A percentile compares a stretch with the other conserved stretches of the same genome.
phyloP scores from a whole-genome alignment of 2,113 vertebrate genomes.

The Tympanuchus pallidicinctus region DNA sequence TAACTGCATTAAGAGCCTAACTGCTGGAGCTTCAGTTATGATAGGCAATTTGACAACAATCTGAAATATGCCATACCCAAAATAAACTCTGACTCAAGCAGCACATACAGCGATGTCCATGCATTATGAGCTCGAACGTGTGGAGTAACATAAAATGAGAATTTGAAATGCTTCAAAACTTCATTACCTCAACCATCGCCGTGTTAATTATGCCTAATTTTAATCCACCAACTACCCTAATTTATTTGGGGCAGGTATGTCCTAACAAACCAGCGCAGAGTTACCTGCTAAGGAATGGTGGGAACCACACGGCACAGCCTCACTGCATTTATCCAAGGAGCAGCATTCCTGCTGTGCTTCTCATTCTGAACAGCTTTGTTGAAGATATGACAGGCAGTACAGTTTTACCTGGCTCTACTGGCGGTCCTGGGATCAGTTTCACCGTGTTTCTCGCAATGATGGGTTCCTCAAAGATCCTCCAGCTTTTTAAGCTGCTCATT shows the following conservation, averaged over 20 bases:
- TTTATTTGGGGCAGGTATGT: not conserved
- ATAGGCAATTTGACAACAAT: not conserved
- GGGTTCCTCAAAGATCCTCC: not conserved
- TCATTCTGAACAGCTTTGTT: conserved; percentile 11
- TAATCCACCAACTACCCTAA: not conserved
- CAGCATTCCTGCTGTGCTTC: conserved; percentile 9
- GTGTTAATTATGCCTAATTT: not conserved
- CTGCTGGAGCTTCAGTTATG: not conserved
- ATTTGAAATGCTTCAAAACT: not conserved
- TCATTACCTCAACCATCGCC: not conserved
- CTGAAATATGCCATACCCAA: not conserved
- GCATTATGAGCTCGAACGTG: not conserved
- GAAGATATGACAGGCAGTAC: not conserved
- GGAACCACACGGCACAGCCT: not conserved
- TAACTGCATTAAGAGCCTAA: not conserved
- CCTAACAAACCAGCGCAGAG: not conserved
- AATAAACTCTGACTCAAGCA: not conserved
- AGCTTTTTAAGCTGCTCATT: not conserved
- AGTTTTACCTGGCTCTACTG: not conserved
- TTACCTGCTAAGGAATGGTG: not conserved
- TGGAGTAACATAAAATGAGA: not conserved
- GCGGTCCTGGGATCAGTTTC: not conserved
- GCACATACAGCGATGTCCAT: not conserved
- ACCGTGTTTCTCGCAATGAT: not conserved
- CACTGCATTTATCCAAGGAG: not conserved